Evolutionary conservation across 1,140 invertebrate species (phyloP), one percentile per base, ranked within the genome.

Genomic region (Hesperophylax magnus): DNA sequence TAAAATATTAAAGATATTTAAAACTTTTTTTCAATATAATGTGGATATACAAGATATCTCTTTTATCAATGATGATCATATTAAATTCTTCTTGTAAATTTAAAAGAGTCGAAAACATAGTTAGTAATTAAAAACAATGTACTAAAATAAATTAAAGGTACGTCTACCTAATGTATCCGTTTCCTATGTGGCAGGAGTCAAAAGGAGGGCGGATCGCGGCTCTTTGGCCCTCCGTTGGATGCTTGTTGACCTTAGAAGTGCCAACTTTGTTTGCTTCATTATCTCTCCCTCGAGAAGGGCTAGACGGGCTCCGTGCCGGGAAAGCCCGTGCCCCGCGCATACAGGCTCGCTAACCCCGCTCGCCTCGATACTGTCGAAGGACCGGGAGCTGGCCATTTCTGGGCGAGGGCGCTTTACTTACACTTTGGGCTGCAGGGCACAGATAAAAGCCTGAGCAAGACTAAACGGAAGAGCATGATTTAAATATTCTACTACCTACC

Each of bases 251-350:
- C 9, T 24, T 22, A 61, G 9, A 47, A 61, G 58, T 22, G 58
- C 58, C 20, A 61, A 61, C 58, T 18, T 6, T 61, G 58, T 61
- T 61, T 61, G 58, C 58, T 61, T 61, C 58, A 61, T 61, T 61
- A 61, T 61, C 18, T 61, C 58, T 61, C 58, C 18, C 58, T 20
- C 18, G 8, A 24, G 24, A 61, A 61, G 58, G 14, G 58, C 17
- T 61, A 22, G 8, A 47, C 11, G 1, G 39, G 11, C 58, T 24
- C 58, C 0, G 17, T 15, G 18, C 20, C 17, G 56, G 56, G 56
- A 20, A 58, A 0, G 2, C 54, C 1, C 0, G 56, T n/a, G n/a
- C 1, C 18, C 58, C 7, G 18, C 58, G 9, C 18, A 24, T 9
- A 24, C 18, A 24, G 20, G 58, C 18, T 2, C 17, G 4, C 14